Percentiles rank a stretch among this genome's conserved stretches.
Conservation (phyloP, 2,113 vertebrate genomes). For the Polyodon spathula region DNA sequence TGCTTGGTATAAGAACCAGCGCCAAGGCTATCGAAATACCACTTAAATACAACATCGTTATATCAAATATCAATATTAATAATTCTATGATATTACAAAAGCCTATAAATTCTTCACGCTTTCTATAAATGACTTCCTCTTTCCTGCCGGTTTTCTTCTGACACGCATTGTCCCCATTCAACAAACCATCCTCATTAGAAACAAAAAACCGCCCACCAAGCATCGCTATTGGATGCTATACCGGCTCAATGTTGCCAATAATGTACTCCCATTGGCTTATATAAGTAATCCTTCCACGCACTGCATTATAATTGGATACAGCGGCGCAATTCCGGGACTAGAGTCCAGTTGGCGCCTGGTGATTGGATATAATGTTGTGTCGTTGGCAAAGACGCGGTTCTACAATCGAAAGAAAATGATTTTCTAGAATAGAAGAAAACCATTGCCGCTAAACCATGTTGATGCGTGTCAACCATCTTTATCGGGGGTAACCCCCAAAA, state of each 20-base stretch:
- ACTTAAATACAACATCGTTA: constrained; percentile 59
- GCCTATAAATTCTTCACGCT: too few relatives aligned
- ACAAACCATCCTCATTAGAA: constrained; percentile 26
- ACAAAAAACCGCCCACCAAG: constrained; percentile 25
- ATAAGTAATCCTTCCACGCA: constrained; percentile 28
- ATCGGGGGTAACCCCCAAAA: too few relatives aligned
- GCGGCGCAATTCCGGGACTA: constrained; percentile 22
- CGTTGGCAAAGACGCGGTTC: too few relatives aligned
- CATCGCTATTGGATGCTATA: constrained; percentile 44
- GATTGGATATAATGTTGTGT: constrained; percentile 56
- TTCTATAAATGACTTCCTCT: background rate
- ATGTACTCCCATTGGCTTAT: constrained; percentile 37
- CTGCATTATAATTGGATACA: constrained; percentile 33
- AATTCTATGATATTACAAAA: background rate
- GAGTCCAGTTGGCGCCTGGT: constrained; percentile 74
- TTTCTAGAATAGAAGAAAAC: too few relatives aligned
- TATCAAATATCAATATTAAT: background rate
- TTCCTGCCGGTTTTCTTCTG: constrained; percentile 24
- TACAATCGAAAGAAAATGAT: too few relatives aligned
- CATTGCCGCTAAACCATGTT: too few relatives aligned
- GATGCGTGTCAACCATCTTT: too few relatives aligned
- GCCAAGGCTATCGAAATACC: constrained; percentile 69
- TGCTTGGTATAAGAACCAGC: constrained; percentile 54
- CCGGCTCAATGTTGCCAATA: constrained; percentile 21
- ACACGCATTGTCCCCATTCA: constrained; percentile 10